phyloP scores from a whole-genome alignment of 1,140 invertebrate genomes.

The Penaeus indicus region DNA sequence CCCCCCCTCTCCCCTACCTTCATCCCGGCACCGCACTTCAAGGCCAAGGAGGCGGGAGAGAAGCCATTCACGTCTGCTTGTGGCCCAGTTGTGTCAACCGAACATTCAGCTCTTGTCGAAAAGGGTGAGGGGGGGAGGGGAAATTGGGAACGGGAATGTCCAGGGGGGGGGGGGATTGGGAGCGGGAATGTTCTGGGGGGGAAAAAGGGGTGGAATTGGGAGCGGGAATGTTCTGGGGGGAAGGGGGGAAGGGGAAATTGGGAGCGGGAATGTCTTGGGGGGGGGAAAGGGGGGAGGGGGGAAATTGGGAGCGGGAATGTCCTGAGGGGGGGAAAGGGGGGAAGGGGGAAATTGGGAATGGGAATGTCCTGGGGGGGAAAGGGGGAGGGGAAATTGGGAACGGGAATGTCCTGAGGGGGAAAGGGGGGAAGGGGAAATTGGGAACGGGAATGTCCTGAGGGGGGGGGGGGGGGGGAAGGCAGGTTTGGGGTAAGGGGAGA shows the following conservation, averaged over 20 bases:
- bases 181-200: not conserved
- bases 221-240: not conserved
- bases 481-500: no score
- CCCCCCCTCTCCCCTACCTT: no score
- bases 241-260: not conserved
- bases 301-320: not conserved
- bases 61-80: conserved; percentile 1
- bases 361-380: not conserved
- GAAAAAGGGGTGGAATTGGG: not conserved
- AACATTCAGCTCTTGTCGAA: not conserved
- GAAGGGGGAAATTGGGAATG: not conserved
- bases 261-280: no score
- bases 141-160: not conserved
- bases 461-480: not conserved
- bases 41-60: not conserved
- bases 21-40: no score
- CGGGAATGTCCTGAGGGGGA: not conserved
- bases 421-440: not conserved
- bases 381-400: not conserved
- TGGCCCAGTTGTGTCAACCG: not conserved
- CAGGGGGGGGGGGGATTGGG: not conserved
- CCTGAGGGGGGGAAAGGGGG: not conserved
- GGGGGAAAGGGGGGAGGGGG: not conserved
- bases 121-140: not conserved
- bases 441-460: no score